Base-by-base conservation (phyloP, 37 sponge, comb jelly and placozoan species). In the Chondrosia reniformis region DNA sequence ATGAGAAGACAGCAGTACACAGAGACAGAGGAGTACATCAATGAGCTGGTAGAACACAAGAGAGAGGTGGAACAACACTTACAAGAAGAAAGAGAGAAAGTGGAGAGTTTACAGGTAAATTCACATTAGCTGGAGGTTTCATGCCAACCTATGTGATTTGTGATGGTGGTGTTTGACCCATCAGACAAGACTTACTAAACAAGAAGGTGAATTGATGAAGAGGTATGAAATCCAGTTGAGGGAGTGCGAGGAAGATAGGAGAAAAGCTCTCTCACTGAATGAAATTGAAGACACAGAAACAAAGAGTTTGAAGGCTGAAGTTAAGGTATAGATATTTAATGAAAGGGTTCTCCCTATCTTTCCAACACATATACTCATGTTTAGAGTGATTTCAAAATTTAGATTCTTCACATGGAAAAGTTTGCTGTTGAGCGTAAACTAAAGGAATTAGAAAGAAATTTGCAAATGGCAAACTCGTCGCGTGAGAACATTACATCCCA, bases 301-400 rank as follows among this genome's bases (percentile, higher is more conserved):
- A 22, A 82, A 90, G 46, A 76, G 73, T 10, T 80, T 91, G 37
- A 86, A 86, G 71, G 88, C 86, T 83, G 88, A 91, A 72, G 84
- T 91, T 46, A 83, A 87, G 44, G 72, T 69, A 25, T 25, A 25
- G n/a, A 19, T 59, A 30, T n/a, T n/a, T n/a, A n/a, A n/a, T n/a
- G n/a, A n/a, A n/a, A n/a, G n/a, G n/a, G n/a, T n/a, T 49, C 15
- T 15, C 52, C 10, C 52, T 49, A 15, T 49, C 10, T 49, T 15
- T 19, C 52, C 10, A 19, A 49, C 15, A 49, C 15, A 49, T 49
- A 15, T 49, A 10, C 52, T 49, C 15, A 10, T 19, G 15, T 25
- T 22, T 25, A 8, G 8, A 62, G 63, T 22, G 27, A 62, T 62
- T 62, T 62, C n/a, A n/a, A 25, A 62, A 15, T 40, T 2, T 69